Evolutionary conservation across 2,888 invertebrate genomes (phyloP).

Genomic region (Hirudinaria manillensis): DNA sequence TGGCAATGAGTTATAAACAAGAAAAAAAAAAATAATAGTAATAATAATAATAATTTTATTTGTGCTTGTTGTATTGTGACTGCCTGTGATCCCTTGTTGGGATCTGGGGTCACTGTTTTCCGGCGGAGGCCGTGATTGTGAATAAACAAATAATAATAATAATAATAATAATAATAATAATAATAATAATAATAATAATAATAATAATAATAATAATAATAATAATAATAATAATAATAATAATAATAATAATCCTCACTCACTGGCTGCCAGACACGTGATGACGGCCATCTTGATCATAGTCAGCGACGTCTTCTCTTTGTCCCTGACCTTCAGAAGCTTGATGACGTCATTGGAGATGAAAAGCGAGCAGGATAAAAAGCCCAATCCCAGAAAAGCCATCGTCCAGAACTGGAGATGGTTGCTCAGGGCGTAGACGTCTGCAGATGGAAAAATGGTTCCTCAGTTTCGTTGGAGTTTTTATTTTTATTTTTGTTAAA

Average conservation of each 20-base stretch:
- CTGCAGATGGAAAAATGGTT: neutral
- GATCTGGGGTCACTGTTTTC: too few relatives aligned
- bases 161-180: too few relatives aligned
- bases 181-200: too few relatives aligned
- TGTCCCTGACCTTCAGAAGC: neutral
- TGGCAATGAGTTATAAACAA: too few relatives aligned
- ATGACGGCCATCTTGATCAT: constrained; percentile 5
- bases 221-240: too few relatives aligned
- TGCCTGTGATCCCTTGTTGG: too few relatives aligned
- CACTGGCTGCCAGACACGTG: constrained; percentile 19
- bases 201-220: too few relatives aligned
- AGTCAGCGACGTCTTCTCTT: neutral
- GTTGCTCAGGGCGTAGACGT: constrained; percentile 15
- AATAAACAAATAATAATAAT: too few relatives aligned
- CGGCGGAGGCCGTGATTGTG: too few relatives aligned
- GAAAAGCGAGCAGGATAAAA: constrained; percentile 9
- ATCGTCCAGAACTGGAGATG: constrained; percentile 19
- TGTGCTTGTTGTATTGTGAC: too few relatives aligned
- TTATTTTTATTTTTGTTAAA: neutral
- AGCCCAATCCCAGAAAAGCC: neutral
- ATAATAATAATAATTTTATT: too few relatives aligned
- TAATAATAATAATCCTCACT: neutral
- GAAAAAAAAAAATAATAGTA: too few relatives aligned
- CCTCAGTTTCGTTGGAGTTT: neutral
- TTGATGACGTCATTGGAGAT: neutral